Conservation (phyloP, 2,797 vertebrate genomes). For the Rhyacichthys aspro region DNA sequence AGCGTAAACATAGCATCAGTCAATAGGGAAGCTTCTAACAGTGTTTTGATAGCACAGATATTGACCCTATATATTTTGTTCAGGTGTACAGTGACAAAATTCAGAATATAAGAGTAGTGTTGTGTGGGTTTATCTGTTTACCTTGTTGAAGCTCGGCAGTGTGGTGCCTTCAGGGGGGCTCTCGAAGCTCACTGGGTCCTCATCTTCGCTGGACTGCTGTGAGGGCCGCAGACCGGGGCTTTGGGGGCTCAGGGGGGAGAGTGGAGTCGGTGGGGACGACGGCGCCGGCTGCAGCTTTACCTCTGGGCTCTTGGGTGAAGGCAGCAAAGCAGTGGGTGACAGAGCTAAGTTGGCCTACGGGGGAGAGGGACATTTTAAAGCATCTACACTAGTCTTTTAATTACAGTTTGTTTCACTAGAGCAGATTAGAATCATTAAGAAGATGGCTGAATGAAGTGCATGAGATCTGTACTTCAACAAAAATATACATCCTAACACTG, state of each 20-base stretch:
- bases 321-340: constrained; percentile 74
- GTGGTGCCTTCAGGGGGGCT: constrained; percentile 69
- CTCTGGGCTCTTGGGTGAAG: constrained; percentile 74
- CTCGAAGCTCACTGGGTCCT: constrained; percentile 73
- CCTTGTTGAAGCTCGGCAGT: constrained; percentile 81
- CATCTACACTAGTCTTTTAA: constrained; percentile 14
- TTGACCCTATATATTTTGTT: too few relatives aligned
- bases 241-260: constrained; percentile 40
- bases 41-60: too few relatives aligned
- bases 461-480: too few relatives aligned
- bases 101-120: too few relatives aligned
- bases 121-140: constrained; percentile 21
- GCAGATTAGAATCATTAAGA: too few relatives aligned
- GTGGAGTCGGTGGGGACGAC: constrained; percentile 46
- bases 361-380: constrained; percentile 23
- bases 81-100: too few relatives aligned
- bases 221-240: constrained; percentile 37
- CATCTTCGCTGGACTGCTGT: constrained; percentile 70
- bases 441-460: too few relatives aligned
- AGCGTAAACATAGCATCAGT: too few relatives aligned
- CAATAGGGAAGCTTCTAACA: too few relatives aligned
- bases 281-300: constrained; percentile 63
- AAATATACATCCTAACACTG: too few relatives aligned
- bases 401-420: not conserved
- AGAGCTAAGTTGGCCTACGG: constrained; percentile 80